Evolutionary conservation across 2,797 vertebrate genomes (phyloP).

Genomic region (Aplochiton taeniatus): DNA sequence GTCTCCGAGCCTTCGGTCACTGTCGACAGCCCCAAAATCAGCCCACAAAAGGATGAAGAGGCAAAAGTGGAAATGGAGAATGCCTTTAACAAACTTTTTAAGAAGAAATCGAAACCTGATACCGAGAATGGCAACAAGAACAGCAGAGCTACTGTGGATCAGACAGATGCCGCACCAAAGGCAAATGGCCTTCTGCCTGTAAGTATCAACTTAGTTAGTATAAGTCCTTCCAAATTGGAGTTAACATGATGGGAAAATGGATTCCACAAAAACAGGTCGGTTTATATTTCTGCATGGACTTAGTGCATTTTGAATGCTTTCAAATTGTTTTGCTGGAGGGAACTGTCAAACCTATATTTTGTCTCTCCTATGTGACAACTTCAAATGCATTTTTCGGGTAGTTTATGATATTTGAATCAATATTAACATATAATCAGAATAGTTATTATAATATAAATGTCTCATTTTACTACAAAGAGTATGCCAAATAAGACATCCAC

Average conservation of each 20-base stretch:
- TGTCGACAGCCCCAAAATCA: slow-evolving; percentile 40
- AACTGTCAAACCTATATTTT: no score
- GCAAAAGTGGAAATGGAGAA: slow-evolving; percentile 32
- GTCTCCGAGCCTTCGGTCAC: slow-evolving; percentile 37
- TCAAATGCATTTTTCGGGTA: no score
- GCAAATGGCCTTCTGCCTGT: slow-evolving; percentile 41
- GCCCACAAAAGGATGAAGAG: slow-evolving; percentile 33
- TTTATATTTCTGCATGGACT: no score
- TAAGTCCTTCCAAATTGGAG: no score
- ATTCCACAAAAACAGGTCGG: not conserved
- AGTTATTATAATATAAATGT: no score
- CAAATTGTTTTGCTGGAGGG: no score
- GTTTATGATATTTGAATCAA: no score
- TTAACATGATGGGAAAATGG: not conserved
- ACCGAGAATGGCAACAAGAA: slow-evolving; percentile 24
- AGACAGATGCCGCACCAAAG: slow-evolving; percentile 37
- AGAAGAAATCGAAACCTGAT: slow-evolving; percentile 55
- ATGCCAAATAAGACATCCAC: no score
- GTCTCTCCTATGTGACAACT: no score
- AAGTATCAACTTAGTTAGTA: slow-evolving; percentile 36
- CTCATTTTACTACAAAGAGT: no score
- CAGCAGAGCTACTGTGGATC: slow-evolving; percentile 29
- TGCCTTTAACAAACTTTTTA: slow-evolving; percentile 83
- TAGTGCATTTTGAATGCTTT: no score
- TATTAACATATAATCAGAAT: no score